Base-by-base conservation (phyloP, 2,797 vertebrate species). In the Aulostomus chinensis region DNA sequence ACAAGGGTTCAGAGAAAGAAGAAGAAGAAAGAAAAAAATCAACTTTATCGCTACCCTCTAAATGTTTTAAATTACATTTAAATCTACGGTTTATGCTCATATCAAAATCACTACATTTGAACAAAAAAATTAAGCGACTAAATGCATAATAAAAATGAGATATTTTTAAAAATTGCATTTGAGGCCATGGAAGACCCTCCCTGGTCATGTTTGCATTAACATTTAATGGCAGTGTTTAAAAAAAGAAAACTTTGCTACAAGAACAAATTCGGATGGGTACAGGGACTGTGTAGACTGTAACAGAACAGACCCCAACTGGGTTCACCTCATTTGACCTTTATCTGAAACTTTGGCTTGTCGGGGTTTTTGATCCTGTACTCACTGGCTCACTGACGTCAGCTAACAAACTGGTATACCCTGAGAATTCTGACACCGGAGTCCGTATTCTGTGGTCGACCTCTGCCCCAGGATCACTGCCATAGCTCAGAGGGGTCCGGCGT, bases 381-480 rank as follows among this genome's bases (percentile, higher is more conserved):
- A 93, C 95, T 93, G 97, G 94, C 94, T 98, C 96, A 73, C 88
- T 93, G 74, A 97, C 95, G 83, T 98, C 97, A 92, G 96, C 95
- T 94, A 99, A 94, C 94, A 99, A 95, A 91, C 94, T 96, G 92
- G 94, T 93, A 94, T 96, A 99, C 94, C 97, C 97, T 99, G 97
- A 99, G 96, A 98, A 98, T 95, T 99, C 97, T 91, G 96, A 95
- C 88, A 96, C 93, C 68, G 95, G 93, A 94, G 96, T 98, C 93
- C 94, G 93, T 93, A 96, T 94, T 87, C 95, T 90, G 84, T 95
- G 95, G 91, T 98, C 95, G 47, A 95, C 94, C 89, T 98, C 95
- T 52, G 93, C 88, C 73, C 93, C 94, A 52, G 94, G 93, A 90
- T 95, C 95, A 61, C 82, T 69, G 78, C 93, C 88, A 65, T 96